These are phyloP conservation scores for Xiphydria camelus DNA, from an alignment of 2,888 invertebrate genomes.

Conservation along the genomic window DNA sequence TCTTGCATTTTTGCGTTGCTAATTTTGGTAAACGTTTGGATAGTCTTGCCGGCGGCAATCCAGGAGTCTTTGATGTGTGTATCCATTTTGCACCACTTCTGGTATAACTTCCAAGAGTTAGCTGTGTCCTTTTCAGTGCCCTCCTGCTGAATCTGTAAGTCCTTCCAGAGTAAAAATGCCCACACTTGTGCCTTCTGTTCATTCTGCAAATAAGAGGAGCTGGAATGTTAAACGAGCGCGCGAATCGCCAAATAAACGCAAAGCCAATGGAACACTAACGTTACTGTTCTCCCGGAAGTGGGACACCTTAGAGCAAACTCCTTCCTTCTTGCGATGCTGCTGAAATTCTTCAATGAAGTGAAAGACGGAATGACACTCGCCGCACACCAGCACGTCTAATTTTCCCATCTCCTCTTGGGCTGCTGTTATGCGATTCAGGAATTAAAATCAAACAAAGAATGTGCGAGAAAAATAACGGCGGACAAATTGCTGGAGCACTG, in stretches of 20 bases:
- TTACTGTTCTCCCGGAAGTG: conserved; percentile 67
- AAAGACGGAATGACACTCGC: conserved; percentile 79
- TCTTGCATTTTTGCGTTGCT: conserved; percentile 70
- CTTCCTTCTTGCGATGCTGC: conserved; percentile 68
- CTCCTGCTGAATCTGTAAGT: conserved; percentile 60
- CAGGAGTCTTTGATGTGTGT: conserved; percentile 74
- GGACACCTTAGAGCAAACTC: conserved; percentile 66
- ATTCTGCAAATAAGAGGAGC: conserved; percentile 57
- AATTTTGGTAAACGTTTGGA: conserved; percentile 72
- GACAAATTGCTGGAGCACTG: background rate
- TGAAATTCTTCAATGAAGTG: conserved; percentile 80
- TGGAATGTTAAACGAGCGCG: conserved; percentile 3
- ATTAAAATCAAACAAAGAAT: conserved; percentile 7
- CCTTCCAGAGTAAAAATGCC: conserved; percentile 84
- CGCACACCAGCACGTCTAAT: conserved; percentile 80
- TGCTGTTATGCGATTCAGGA: conserved; percentile 58
- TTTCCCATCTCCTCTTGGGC: conserved; percentile 77
- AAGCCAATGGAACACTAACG: conserved; percentile 56
- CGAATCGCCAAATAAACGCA: conserved; percentile 4
- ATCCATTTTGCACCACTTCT: conserved; percentile 82
- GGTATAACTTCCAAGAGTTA: conserved; percentile 80
- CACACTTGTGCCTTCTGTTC: conserved; percentile 83
- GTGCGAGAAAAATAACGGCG: background rate
- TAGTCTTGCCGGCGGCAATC: conserved; percentile 78
- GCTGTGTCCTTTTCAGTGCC: conserved; percentile 60